Percentiles rank a stretch among this genome's conserved stretches.
Evolutionary conservation across 2,888 invertebrate genomes (phyloP).

Genomic region (Drosophila limbata): DNA sequence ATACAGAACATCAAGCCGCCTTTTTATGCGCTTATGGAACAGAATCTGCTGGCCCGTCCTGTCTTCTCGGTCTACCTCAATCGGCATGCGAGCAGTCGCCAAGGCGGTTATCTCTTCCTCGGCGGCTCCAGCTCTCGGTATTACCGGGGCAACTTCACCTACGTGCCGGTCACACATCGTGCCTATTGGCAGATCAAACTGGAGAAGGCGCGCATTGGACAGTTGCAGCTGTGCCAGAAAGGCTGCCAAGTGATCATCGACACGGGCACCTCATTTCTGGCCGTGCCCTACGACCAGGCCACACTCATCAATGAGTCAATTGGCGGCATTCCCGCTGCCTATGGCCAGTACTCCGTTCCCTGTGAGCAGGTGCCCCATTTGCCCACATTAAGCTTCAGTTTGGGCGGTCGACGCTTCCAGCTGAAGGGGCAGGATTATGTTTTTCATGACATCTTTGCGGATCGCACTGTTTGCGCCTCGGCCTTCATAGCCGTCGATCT

Average conservation of each 20-base stretch:
- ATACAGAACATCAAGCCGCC: conserved; percentile 68
- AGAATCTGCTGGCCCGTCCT: conserved; percentile 43
- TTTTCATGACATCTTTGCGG: conserved; percentile 91
- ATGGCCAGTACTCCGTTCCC: conserved; percentile 93
- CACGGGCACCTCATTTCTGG: conserved; percentile 95
- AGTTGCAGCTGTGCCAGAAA: conserved; percentile 49
- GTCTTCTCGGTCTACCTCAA: conserved; percentile 68
- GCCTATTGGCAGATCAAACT: conserved; percentile 70
- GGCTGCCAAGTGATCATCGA: conserved; percentile 73
- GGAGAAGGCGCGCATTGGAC: conserved; percentile 52
- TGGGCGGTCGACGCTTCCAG: conserved; percentile 91
- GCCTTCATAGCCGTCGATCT: conserved; percentile 72
- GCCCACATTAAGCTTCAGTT: conserved; percentile 91
- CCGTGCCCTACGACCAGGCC: conserved; percentile 93
- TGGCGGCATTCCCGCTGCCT: conserved; percentile 91
- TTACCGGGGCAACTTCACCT: conserved; percentile 67
- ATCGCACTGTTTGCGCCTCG: conserved; percentile 89
- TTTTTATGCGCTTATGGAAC: conserved; percentile 67
- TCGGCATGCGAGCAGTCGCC: conserved; percentile 17
- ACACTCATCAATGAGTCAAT: conserved; percentile 91
- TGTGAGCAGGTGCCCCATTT: conserved; percentile 91
- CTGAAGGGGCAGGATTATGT: conserved; percentile 94
- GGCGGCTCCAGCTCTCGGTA: conserved; percentile 62
- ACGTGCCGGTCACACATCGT: conserved; percentile 59
- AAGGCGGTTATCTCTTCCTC: conserved; percentile 67